A percentile compares a stretch with the other conserved stretches of the same genome.
Conservation (phyloP, 2,888 invertebrate species). For the Cryptocheilus praepositus region DNA sequence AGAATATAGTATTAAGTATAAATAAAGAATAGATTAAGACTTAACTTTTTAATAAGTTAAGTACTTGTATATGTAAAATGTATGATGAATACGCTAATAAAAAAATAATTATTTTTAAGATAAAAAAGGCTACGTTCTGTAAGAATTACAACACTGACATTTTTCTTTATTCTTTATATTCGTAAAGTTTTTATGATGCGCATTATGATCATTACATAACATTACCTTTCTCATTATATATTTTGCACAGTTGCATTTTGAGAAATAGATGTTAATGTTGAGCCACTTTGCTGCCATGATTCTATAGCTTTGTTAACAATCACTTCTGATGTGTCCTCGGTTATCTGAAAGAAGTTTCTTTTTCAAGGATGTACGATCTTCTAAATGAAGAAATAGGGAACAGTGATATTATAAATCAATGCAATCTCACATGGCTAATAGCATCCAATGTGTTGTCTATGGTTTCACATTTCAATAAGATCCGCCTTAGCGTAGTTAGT, state of each 20-base stretch:
- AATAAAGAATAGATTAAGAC: slow-evolving; percentile 51
- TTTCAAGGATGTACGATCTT: slow-evolving; percentile 7
- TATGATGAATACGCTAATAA: slow-evolving; percentile 71
- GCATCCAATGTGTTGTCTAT: slow-evolving; percentile 80
- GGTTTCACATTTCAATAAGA: slow-evolving; percentile 80
- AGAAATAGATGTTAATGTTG: slow-evolving; percentile 71
- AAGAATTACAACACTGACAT: slow-evolving; percentile 11
- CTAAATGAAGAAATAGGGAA: background rate
- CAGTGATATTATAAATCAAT: background rate
- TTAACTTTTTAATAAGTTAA: slow-evolving; percentile 59
- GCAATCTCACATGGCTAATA: slow-evolving; percentile 80
- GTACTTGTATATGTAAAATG: slow-evolving; percentile 69
- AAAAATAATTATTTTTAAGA: slow-evolving; percentile 74
- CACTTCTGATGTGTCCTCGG: slow-evolving; percentile 87
- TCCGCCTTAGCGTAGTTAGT: slow-evolving; percentile 82
- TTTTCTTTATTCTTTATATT: slow-evolving; percentile 26
- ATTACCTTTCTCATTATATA: slow-evolving; percentile 19
- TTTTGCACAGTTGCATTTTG: slow-evolving; percentile 51
- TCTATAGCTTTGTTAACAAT: slow-evolving; percentile 91
- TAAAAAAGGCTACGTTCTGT: slow-evolving; percentile 44
- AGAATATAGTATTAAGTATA: slow-evolving; percentile 44
- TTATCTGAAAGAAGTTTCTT: slow-evolving; percentile 77
- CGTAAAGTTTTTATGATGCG: slow-evolving; percentile 1
- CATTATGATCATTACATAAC: background rate
- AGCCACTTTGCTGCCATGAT: slow-evolving; percentile 89